Conservation (phyloP, 2,888 invertebrate species). For the Diogma glabrata region DNA sequence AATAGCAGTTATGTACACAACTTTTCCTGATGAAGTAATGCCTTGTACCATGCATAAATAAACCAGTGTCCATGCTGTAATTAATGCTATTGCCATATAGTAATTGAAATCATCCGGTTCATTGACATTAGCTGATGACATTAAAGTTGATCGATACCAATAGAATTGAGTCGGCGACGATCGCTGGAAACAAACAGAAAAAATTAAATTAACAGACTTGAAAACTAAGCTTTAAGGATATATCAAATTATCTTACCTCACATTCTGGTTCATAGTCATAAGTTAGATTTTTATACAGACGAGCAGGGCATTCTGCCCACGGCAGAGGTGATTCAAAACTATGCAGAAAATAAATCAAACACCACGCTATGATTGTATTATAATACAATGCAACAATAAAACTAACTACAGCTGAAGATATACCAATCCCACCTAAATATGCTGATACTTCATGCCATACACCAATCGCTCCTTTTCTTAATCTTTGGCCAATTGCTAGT, state of each 20-base stretch:
- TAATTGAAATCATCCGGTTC: slow-evolving; percentile 79
- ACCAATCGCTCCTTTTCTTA: slow-evolving; percentile 88
- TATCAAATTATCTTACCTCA: slow-evolving; percentile 44
- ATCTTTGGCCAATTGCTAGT: slow-evolving; percentile 84
- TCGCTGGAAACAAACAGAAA: slow-evolving; percentile 41
- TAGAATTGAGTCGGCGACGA: slow-evolving; percentile 90
- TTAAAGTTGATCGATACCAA: slow-evolving; percentile 87
- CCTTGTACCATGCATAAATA: slow-evolving; percentile 97
- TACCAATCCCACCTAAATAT: slow-evolving; percentile 77
- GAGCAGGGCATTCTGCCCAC: slow-evolving; percentile 84
- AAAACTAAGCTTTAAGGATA: not conserved
- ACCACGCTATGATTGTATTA: slow-evolving; percentile 97
- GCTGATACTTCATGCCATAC: slow-evolving; percentile 92
- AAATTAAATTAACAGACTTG: not conserved
- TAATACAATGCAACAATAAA: slow-evolving; percentile 95
- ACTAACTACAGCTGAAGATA: slow-evolving; percentile 90
- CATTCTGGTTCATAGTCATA: slow-evolving; percentile 73
- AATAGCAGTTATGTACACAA: slow-evolving; percentile 91
- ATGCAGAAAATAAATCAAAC: slow-evolving; percentile 86
- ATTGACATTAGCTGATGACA: slow-evolving; percentile 81
- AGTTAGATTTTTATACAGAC: slow-evolving; percentile 66
- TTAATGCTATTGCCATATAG: slow-evolving; percentile 76
- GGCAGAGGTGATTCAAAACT: slow-evolving; percentile 87
- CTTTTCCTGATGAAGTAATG: slow-evolving; percentile 92
- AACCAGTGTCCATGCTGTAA: slow-evolving; percentile 86